Evolutionary conservation across 2,888 invertebrate genomes (phyloP).

Genomic region (Agapostemon virescens): DNA sequence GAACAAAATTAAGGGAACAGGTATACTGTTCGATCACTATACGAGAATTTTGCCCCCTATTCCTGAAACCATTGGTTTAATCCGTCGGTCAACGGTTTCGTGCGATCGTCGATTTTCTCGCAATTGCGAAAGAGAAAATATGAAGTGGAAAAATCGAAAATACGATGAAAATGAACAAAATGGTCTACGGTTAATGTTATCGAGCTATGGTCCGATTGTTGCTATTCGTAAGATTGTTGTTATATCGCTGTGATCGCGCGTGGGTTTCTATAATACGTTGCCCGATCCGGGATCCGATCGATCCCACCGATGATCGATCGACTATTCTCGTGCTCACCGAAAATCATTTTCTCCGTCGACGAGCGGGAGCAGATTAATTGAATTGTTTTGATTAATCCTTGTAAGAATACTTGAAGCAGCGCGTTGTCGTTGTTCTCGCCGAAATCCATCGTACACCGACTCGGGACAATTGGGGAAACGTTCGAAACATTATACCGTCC

Average conservation of each 20-base stretch:
- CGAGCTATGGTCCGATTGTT: slow-evolving; percentile 78
- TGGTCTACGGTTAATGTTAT: slow-evolving; percentile 69
- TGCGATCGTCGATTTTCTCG: slow-evolving; percentile 1
- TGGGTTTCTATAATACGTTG: slow-evolving; percentile 66
- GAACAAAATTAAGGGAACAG: background rate
- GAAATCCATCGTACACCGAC: slow-evolving; percentile 11
- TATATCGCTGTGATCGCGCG: slow-evolving; percentile 78
- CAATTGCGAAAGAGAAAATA: background rate
- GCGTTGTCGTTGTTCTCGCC: slow-evolving; percentile 33
- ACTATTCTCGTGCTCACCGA: slow-evolving; percentile 49
- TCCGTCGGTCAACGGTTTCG: slow-evolving; percentile 8
- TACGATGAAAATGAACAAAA: background rate
- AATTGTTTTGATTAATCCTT: slow-evolving; percentile 14
- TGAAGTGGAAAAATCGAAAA: no score
- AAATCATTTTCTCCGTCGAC: slow-evolving; percentile 41
- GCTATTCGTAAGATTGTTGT: slow-evolving; percentile 80
- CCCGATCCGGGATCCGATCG: slow-evolving; percentile 60
- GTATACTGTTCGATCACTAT: slow-evolving; percentile 20
- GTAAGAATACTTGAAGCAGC: slow-evolving; percentile 64
- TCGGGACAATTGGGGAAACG: slow-evolving; percentile 59
- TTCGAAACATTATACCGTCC: slow-evolving; percentile 68
- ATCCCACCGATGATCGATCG: slow-evolving; percentile 47
- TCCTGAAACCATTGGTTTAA: background rate
- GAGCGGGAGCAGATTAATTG: slow-evolving; percentile 16
- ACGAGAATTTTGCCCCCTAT: background rate